phyloP scores from a whole-genome alignment of 2,113 vertebrate species.

The Zingel zingel region DNA sequence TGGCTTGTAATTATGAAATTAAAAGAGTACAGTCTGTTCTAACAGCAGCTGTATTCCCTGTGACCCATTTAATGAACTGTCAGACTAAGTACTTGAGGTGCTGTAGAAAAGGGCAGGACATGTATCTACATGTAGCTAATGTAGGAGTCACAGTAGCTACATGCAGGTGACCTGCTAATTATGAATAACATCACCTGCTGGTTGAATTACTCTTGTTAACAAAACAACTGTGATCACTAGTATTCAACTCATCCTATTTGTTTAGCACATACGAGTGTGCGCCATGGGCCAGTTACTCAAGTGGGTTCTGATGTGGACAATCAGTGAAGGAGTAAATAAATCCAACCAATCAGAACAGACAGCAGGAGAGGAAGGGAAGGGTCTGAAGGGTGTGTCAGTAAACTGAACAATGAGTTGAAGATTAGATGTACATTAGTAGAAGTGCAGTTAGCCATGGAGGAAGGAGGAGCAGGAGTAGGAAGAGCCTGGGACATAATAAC shows the following conservation, averaged over 20 bases:
- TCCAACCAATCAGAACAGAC: conserved; percentile 18
- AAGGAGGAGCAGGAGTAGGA: background rate
- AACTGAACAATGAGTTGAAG: conserved; percentile 6
- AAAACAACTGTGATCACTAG: background rate
- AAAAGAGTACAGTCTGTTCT: background rate
- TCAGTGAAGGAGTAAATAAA: background rate
- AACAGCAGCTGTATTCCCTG: background rate
- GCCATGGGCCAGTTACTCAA: background rate
- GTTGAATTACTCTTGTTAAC: conserved; percentile 1
- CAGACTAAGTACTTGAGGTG: background rate
- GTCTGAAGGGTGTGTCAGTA: background rate
- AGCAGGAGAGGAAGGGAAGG: background rate
- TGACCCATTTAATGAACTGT: background rate
- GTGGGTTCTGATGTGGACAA: background rate
- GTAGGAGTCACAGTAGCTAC: background rate
- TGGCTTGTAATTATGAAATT: background rate
- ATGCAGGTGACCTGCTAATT: background rate
- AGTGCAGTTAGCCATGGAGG: background rate
- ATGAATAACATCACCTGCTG: background rate
- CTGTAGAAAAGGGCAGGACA: background rate
- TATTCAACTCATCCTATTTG: background rate
- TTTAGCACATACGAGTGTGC: background rate
- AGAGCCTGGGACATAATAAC: conserved; percentile 25
- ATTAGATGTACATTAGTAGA: background rate
- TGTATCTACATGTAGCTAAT: conserved; percentile 20